Conservation (phyloP, 2,113 vertebrate genomes). For the Rattus rattus region DNA sequence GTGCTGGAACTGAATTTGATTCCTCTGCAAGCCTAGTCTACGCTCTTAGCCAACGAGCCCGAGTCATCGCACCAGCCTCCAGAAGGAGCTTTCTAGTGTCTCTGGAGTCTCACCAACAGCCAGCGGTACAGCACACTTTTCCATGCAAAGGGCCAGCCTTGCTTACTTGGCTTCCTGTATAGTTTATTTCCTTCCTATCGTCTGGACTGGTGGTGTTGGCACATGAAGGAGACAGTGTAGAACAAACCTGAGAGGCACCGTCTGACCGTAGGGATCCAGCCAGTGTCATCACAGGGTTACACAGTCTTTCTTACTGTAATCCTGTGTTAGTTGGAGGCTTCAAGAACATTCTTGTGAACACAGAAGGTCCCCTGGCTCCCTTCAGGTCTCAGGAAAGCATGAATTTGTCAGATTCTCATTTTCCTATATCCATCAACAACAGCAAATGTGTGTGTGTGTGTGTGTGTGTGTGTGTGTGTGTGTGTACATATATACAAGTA, state of each 20-base stretch:
- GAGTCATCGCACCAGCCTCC: background rate
- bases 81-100: background rate
- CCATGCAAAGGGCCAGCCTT: background rate
- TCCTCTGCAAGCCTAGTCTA: background rate
- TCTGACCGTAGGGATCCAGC: background rate
- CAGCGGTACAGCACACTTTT: background rate
- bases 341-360: background rate
- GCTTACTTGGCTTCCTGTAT: background rate
- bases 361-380: background rate
- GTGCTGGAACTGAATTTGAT: background rate
- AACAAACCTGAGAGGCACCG: background rate
- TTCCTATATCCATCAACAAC: background rate
- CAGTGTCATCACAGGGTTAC: background rate
- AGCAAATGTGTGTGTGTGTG: background rate
- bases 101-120: background rate
- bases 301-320: background rate
- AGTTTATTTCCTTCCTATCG: conserved; percentile 23
- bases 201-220: background rate
- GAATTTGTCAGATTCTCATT: background rate
- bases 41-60: background rate
- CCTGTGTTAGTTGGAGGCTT: background rate
- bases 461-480: too few relatives aligned
- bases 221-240: background rate
- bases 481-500: too few relatives aligned
- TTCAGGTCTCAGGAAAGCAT: background rate